Evolutionary conservation across 2,888 invertebrate genomes (phyloP).

Genomic region (Notocelia uddmanniana): DNA sequence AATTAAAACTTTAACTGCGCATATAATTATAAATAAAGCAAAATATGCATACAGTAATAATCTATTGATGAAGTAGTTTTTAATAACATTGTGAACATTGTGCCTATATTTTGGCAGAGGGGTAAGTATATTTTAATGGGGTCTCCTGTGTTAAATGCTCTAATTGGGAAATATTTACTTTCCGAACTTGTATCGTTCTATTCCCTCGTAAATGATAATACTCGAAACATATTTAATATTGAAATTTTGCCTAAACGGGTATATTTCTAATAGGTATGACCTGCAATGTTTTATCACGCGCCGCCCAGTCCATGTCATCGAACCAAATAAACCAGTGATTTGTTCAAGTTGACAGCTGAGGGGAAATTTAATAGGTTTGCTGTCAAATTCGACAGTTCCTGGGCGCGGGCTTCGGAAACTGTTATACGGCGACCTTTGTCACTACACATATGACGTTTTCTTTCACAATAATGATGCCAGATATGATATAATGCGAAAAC

Average conservation of each 20-base stretch:
- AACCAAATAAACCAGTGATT: constrained; percentile 65
- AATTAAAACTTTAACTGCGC: no score
- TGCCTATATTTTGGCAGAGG: no score
- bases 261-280: not conserved
- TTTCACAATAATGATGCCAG: constrained; percentile 70
- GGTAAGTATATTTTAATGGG: no score
- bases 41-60: no score
- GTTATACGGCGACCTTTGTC: constrained; percentile 77
- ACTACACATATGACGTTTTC: constrained; percentile 70
- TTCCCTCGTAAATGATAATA: not conserved
- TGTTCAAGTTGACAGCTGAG: constrained; percentile 62
- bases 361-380: constrained; percentile 62
- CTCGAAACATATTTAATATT: not conserved
- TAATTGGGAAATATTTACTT: no score
- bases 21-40: no score
- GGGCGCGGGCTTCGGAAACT: constrained; percentile 64
- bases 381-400: constrained; percentile 78
- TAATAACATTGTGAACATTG: no score
- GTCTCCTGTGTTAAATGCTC: no score
- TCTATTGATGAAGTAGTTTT: no score
- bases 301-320: constrained; percentile 52
- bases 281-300: constrained; percentile 31
- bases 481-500: constrained; percentile 47
- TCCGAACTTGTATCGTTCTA: no score
- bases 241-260: not conserved